Base-by-base conservation (phyloP, 1,140 invertebrate species). In the Drosophila pruinosa region DNA sequence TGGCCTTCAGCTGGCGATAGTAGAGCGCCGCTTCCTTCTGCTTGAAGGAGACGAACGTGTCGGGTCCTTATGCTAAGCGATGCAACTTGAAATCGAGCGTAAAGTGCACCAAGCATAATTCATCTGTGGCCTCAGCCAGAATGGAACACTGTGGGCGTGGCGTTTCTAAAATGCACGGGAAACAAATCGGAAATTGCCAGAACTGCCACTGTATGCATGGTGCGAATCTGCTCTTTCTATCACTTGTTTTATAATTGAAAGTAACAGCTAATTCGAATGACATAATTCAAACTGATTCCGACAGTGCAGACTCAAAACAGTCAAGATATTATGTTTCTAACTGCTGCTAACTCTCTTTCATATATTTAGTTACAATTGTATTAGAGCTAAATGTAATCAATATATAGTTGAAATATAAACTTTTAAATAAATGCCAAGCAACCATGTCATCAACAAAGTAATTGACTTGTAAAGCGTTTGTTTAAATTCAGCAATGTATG, bases 51-150 rank as follows among this genome's bases (percentile, higher is more conserved):
- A 96, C 95, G 50, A 93, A 92, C 6, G 93, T 95, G 0, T 94
- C 92, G 0, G 98, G 98, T n/a, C 96, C 96, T 58, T 94, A 93
- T n/a, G 97, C 95, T 52, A 99, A 92, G 90, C 95, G 96, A 92
- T 99, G 97, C n/a, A 99, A 92, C 89, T 96, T 95, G 86, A 93
- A 99, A 6, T 96, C 96, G 93, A 95, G 72, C 43, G 17, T 15
- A 1, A 83, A 8, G 2, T n/a, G 36, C 22, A 64, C 26, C 6
- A 57, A 34, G 12, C 70, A 58, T 17, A 28, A 10, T 15, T 59
- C 26, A 0, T 74, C 22, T 6, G 0, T 22, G 26, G 2, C 28
- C n/a, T n/a, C n/a, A n/a, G n/a, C n/a, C n/a, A n/a, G n/a, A n/a
- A n/a, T 28, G 4, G 50, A 3, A 0, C 28, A 2, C 24, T 28